Evolutionary conservation across 1,140 invertebrate species (phyloP).

Genomic region (Dendrolimus punctatus): DNA sequence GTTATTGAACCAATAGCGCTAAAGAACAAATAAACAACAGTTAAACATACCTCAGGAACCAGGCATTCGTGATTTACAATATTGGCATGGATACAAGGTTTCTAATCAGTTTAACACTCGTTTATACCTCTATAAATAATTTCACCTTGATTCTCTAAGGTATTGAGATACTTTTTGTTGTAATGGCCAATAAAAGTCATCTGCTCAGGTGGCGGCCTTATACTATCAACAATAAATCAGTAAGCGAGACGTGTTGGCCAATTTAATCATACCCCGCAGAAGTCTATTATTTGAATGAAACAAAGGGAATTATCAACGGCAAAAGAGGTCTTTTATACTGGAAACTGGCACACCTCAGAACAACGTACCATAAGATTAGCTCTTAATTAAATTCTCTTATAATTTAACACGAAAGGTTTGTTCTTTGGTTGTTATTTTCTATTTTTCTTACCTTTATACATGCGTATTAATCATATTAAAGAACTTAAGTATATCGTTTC

Average conservation of each 20-base stretch:
- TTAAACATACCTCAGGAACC: too few species aligned
- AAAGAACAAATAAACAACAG: too few species aligned
- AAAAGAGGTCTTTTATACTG: slow-evolving; percentile 3
- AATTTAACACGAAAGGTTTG: slow-evolving; percentile 23
- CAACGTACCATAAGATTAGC: slow-evolving; percentile 20
- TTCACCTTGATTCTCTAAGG: slow-evolving; percentile 6
- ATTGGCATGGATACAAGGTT: too few species aligned
- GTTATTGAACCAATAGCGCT: too few species aligned
- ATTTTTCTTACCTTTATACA: background rate
- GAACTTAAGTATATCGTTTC: background rate
- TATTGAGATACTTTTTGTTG: slow-evolving; percentile 12
- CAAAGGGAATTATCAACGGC: too few species aligned
- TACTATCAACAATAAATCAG: slow-evolving; percentile 28
- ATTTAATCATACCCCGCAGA: slow-evolving; percentile 4
- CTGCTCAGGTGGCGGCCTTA: slow-evolving; percentile 25
- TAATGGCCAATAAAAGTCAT: slow-evolving; percentile 35
- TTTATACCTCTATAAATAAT: background rate
- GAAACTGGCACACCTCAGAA: background rate
- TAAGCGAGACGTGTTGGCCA: slow-evolving; percentile 12
- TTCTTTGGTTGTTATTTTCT: slow-evolving; percentile 17
- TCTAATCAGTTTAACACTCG: too few species aligned
- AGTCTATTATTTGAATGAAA: background rate
- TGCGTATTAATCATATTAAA: background rate
- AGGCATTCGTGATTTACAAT: too few species aligned
- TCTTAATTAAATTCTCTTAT: slow-evolving; percentile 28